Base-by-base conservation (phyloP, 1,140 invertebrate genomes). In the Arion vulgaris region DNA sequence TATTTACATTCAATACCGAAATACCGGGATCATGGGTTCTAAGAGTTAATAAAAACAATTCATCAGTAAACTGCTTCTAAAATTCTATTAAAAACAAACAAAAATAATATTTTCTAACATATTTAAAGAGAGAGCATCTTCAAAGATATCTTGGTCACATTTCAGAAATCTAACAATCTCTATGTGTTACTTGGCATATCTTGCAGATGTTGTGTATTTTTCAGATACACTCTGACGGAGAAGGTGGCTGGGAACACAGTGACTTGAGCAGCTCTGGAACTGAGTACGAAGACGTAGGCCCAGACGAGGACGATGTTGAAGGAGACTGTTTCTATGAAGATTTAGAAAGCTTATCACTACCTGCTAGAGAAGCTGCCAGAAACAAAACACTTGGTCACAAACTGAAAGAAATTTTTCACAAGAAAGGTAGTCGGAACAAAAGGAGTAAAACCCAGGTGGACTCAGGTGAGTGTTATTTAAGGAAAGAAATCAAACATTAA, bases 281-380 rank as follows among this genome's bases (percentile, higher is more conserved):
- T 77, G 83, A 86, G 45, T 83, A 86, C 51, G 83, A 86, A 53
- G 83, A 80, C 32, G 66, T 80, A 36, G 78, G 51, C 15, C 62
- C 36, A 71, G 78, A 80, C 51, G 75, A 32, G 34, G 79, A 72
- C n/a, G 62, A 71, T 17, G 76, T 53, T 36, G 81, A 53, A 23
- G 77, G 82, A 53, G 57, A 83, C 1, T 68, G 66, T 41, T 49
- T 84, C n/a, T 83, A 86, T 71, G 83, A 84, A 73, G 83, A 86
- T 45, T 38, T 85, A 62, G 81, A 83, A 38, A 49, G 38, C 13
- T 80, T 82, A 28, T 38, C 45, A n/a, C 9, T 26, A n/a, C 62
- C 41, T 11, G 36, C 62, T n/a, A 51, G 39, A 0, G 66, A n/a
- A 38, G 68, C 34, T 19, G 5, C 5, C 11, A 80, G 71, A 41